A percentile compares a stretch with the other conserved stretches of the same genome.
Conservation (phyloP, 2,888 invertebrate species). For the Tetropium fuscum region DNA sequence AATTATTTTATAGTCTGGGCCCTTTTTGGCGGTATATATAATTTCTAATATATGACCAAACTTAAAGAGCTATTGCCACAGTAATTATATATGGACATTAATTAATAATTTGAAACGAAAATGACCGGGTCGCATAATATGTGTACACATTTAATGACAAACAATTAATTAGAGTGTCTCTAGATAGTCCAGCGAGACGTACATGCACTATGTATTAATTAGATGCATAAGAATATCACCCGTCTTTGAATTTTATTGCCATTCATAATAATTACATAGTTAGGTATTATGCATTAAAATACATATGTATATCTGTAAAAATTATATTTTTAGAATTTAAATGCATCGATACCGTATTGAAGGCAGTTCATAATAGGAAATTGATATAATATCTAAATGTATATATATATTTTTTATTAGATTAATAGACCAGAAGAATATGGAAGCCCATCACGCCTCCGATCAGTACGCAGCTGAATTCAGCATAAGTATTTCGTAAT, state of each 20-base stretch:
- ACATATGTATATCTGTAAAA: too few relatives aligned
- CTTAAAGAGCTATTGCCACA: background rate
- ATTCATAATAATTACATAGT: background rate
- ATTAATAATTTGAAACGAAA: slow-evolving; percentile 13
- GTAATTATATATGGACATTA: slow-evolving; percentile 1
- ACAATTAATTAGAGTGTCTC: slow-evolving; percentile 9
- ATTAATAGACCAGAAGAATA: background rate
- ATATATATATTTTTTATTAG: background rate
- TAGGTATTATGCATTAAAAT: too few relatives aligned
- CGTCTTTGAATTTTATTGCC: too few relatives aligned
- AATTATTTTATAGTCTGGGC: background rate
- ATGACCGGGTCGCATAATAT: background rate
- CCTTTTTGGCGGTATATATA: background rate
- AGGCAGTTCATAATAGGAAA: too few relatives aligned
- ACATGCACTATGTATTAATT: background rate
- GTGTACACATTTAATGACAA: slow-evolving; percentile 13
- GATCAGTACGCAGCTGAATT: background rate
- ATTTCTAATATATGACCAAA: background rate
- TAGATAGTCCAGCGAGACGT: background rate
- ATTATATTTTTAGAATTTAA: too few relatives aligned
- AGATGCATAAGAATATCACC: background rate
- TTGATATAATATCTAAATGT: too few relatives aligned
- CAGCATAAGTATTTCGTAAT: slow-evolving; percentile 20
- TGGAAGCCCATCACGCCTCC: background rate
- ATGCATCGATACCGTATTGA: too few relatives aligned